phyloP scores from a whole-genome alignment of 2,113 vertebrate genomes.

The Mustelus asterias region DNA sequence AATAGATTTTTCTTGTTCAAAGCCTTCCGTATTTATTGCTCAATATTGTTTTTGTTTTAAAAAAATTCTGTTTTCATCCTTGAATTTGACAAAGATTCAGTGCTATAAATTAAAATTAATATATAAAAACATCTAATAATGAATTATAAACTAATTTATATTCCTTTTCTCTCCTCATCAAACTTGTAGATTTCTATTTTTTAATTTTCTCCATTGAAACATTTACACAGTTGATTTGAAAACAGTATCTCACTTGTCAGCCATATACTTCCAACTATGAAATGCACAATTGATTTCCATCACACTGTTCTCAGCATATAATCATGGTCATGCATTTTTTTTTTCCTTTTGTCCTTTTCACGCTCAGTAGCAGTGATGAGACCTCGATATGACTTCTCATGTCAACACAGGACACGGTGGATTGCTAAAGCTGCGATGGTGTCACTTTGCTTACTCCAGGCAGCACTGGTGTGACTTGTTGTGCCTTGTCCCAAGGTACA shows the following conservation, averaged over 20 bases:
- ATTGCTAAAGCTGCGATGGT: not conserved
- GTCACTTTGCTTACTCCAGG: constrained; percentile 25
- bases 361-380: constrained; percentile 50
- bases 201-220: constrained; percentile 79
- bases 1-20: not conserved
- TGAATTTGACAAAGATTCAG: not conserved
- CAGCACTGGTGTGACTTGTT: not conserved
- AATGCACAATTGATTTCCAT: constrained; percentile 40
- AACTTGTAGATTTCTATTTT: constrained; percentile 78
- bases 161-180: constrained; percentile 55
- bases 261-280: constrained; percentile 13
- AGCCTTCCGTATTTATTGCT: not conserved
- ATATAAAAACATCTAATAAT: not conserved
- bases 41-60: not conserved
- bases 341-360: constrained; percentile 51
- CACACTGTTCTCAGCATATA: constrained; percentile 39
- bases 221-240: constrained; percentile 49
- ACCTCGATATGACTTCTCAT: constrained; percentile 55
- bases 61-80: not conserved
- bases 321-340: constrained; percentile 51
- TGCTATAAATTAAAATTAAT: not conserved
- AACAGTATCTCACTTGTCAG: constrained; percentile 17
- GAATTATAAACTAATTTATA: constrained; percentile 21
- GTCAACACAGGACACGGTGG: constrained; percentile 51
- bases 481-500: constrained; percentile 8